Conservation (phyloP, 1,140 invertebrate species). For the Scaptomyza montana region DNA sequence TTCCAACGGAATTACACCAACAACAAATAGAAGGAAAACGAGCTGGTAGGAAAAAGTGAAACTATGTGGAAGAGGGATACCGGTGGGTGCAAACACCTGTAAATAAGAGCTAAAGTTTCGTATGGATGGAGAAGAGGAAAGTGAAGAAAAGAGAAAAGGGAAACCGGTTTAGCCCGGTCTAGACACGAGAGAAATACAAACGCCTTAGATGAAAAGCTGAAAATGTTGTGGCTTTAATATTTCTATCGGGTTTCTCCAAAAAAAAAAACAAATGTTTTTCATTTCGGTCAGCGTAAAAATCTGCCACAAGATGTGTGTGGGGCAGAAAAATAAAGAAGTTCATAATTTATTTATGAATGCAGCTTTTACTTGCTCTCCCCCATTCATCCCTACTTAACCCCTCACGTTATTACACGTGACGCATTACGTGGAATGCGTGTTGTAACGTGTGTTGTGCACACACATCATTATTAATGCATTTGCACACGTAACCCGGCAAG, state of each 20-base stretch:
- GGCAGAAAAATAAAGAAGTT: constrained; percentile 20
- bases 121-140: neutral
- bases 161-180: constrained; percentile 35
- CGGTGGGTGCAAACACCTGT: constrained; percentile 11
- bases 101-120: constrained; percentile 28
- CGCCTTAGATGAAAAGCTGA: neutral
- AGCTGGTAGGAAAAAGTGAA: constrained; percentile 25
- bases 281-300: constrained; percentile 20
- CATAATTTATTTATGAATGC: constrained; percentile 51
- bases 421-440: constrained; percentile 67
- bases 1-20: neutral
- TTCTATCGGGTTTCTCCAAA: neutral
- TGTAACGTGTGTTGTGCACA: constrained; percentile 66
- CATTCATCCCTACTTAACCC: neutral
- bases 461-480: constrained; percentile 80
- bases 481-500: constrained; percentile 50
- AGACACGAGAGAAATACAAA: constrained; percentile 27
- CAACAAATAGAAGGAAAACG: constrained; percentile 23
- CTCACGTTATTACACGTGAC: constrained; percentile 41
- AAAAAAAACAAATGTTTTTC: neutral
- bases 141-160: neutral
- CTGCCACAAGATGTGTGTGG: constrained; percentile 29
- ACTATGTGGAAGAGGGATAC: constrained; percentile 18
- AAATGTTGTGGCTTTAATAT: constrained; percentile 1
- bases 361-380: constrained; percentile 1